phyloP scores from a whole-genome alignment of 2,797 vertebrate species.

The Manis crassicaudata region DNA sequence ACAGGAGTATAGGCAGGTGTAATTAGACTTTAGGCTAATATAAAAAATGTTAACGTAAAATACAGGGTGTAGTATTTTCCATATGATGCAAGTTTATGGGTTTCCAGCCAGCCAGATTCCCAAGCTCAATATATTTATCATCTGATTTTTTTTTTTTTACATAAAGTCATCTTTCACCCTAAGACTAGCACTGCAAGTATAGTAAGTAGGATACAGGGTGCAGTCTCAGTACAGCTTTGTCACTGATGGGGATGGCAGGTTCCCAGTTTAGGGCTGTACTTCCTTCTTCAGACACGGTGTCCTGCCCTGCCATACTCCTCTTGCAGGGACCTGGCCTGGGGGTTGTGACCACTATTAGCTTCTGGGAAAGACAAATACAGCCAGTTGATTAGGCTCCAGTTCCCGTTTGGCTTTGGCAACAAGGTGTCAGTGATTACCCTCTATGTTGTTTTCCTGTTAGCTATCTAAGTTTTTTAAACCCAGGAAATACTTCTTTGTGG shows the following conservation, averaged over 20 bases:
- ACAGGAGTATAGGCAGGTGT: neutral
- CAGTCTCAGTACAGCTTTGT: neutral
- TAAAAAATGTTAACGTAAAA: neutral
- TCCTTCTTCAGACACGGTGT: neutral
- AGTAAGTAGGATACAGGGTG: neutral
- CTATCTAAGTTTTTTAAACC: neutral
- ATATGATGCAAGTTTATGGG: neutral
- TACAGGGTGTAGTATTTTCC: neutral
- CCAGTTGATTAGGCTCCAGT: too few relatives aligned
- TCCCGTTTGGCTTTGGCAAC: neutral
- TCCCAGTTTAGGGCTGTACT: neutral
- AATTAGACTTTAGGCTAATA: neutral
- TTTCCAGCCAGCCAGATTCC: neutral
- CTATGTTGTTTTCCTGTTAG: neutral
- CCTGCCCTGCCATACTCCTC: fast-evolving
- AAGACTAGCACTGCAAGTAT: neutral
- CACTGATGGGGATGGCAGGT: neutral
- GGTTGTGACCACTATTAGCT: too few relatives aligned
- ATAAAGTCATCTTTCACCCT: neutral
- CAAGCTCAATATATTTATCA: neutral
- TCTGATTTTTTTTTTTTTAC: neutral
- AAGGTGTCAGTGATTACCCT: neutral
- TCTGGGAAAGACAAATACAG: neutral
- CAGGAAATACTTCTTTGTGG: neutral
- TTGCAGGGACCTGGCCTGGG: neutral